Evolutionary conservation across 2,888 invertebrate genomes (phyloP), one percentile per base, ranked within the genome.

Genomic region (Clanis bilineata): DNA sequence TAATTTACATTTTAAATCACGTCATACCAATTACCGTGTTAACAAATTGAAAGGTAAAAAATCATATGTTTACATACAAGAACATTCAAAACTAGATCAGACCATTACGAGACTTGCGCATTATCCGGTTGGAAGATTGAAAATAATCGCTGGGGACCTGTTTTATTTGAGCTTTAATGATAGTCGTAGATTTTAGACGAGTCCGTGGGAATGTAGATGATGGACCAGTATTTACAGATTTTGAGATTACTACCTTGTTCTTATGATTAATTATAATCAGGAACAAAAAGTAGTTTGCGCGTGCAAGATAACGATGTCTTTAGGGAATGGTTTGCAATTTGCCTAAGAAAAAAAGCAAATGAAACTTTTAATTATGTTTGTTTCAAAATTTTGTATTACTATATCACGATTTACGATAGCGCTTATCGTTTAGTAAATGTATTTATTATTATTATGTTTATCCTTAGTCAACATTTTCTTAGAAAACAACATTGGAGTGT

Each of bases 141-240:
- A 81, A 80, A 84, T 88, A 85, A 88, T 86, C 77, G 84, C 73
- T 71, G 80, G 74, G 73, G 62, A 39, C 68, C 68, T 68, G 65
- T 81, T 79, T 85, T 83, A 82, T 86, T 84, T 87, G 86, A 79
- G 70, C 74, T 71, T 79, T 88, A 89, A 90, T 89, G 80, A 89
- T 85, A 84, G 85, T 81, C 76, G 84, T 88, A 85, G 79, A 77
- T 72, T 79, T 75, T 73, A 79, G 72, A 72, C 76, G 72, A 69
- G 61, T 79, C 79, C 86, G 88, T 88, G 90, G 85, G 88, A 88
- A 88, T 74, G 68, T 67, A 61, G 64, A 55, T 65, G 62, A 10
- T 51, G 32, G 32, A 32, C 32, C 7, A 32, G 32, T 18, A 32
- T 51, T 28, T 51, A 28, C 9, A 68, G 63, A 64, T 47, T 47